Evolutionary conservation across 2,888 invertebrate species (phyloP).

Genomic region (Monochamus alternatus): DNA sequence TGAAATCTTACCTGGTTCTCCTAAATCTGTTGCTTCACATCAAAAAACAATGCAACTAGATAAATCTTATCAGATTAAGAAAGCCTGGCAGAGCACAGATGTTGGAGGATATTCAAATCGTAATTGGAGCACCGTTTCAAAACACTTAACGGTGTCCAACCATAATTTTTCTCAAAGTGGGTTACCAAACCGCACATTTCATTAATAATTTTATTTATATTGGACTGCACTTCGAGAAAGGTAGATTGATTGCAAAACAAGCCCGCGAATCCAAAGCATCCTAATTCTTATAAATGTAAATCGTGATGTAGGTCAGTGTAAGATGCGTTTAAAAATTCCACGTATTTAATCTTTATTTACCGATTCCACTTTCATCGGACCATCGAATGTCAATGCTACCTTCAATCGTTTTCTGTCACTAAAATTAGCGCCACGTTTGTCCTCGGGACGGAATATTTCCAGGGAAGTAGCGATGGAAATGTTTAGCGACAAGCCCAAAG

Average conservation of each 20-base stretch:
- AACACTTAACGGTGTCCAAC: conserved; percentile 16
- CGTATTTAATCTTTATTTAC: conserved; percentile 6
- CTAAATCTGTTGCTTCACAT: not conserved
- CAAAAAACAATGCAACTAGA: not conserved
- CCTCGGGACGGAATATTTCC: not conserved
- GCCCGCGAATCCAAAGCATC: not conserved
- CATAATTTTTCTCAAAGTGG: conserved; percentile 33
- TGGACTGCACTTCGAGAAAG: conserved; percentile 4
- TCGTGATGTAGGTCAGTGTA: conserved; percentile 17
- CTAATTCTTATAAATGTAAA: not conserved
- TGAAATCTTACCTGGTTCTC: not conserved
- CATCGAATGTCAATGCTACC: conserved; percentile 34
- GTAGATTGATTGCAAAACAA: conserved; percentile 6
- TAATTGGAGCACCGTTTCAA: conserved; percentile 25
- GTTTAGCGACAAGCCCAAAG: too few species aligned
- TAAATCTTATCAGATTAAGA: conserved; percentile 18
- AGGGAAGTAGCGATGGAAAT: not conserved
- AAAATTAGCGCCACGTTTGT: not conserved
- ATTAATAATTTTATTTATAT: conserved; percentile 36
- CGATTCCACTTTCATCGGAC: not conserved
- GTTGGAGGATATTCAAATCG: conserved; percentile 24
- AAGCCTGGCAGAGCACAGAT: conserved; percentile 1
- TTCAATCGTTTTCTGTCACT: conserved; percentile 21
- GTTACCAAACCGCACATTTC: conserved; percentile 40
- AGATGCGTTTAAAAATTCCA: not conserved